phyloP scores from a whole-genome alignment of 1,140 invertebrate genomes.

The Dreissena polymorpha region DNA sequence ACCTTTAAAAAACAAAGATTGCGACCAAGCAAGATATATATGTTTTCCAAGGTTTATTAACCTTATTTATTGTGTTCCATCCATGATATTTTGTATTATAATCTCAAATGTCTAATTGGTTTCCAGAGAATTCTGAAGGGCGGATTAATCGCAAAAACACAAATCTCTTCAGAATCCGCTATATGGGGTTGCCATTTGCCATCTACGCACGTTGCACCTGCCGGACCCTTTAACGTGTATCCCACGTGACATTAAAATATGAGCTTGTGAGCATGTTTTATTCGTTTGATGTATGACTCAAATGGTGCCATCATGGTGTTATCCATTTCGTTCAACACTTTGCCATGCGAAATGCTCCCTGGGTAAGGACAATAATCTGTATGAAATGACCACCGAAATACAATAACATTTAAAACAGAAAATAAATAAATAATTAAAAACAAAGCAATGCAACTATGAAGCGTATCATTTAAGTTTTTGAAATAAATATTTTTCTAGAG shows the following conservation, averaged over 20 bases:
- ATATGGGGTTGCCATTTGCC: conserved; percentile 89
- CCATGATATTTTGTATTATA: too few relatives aligned
- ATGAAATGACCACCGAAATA: too few relatives aligned
- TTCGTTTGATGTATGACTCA: conserved; percentile 64
- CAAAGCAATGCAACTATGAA: too few relatives aligned
- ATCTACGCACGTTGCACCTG: conserved; percentile 94
- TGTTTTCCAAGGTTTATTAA: too few relatives aligned
- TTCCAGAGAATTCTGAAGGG: conserved; percentile 37
- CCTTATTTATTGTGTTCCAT: too few relatives aligned
- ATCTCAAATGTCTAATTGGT: conserved; percentile 34
- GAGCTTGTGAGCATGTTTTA: conserved; percentile 84
- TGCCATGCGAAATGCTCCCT: conserved; percentile 65
- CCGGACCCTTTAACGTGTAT: conserved; percentile 90
- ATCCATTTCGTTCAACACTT: conserved; percentile 60
- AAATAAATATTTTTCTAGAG: too few relatives aligned
- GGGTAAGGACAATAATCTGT: conserved; percentile 69
- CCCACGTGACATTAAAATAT: conserved; percentile 95
- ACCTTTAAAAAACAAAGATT: too few relatives aligned
- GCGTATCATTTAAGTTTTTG: too few relatives aligned
- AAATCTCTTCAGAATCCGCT: conserved; percentile 7
- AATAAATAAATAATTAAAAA: too few relatives aligned
- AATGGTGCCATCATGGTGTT: conserved; percentile 57
- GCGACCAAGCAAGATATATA: too few relatives aligned
- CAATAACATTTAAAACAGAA: too few relatives aligned
- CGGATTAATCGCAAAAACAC: conserved; percentile 43